These are phyloP conservation scores for Rhinella marina DNA, from an alignment of 2,797 vertebrate genomes.

Conservation along the genomic window DNA sequence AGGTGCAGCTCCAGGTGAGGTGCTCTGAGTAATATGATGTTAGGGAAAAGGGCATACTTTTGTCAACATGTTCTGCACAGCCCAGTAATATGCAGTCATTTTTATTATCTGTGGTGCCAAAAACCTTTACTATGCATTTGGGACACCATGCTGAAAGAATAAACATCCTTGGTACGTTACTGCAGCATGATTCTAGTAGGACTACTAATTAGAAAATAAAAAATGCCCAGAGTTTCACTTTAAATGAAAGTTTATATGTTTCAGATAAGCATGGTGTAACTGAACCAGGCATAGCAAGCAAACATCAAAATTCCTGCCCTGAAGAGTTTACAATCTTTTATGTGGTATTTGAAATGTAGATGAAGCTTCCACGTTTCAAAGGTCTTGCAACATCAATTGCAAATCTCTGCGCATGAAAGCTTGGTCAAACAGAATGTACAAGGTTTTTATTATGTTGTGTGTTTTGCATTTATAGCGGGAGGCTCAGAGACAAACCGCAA, in stretches of 20 bases:
- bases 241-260: not conserved
- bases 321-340: slow-evolving; percentile 32
- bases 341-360: slow-evolving; percentile 47
- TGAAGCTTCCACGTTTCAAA: slow-evolving; percentile 50
- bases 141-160: no score
- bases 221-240: not conserved
- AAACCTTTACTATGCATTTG: not conserved
- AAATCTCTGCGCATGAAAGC: slow-evolving; percentile 39
- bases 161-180: no score
- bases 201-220: not conserved
- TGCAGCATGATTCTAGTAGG: not conserved
- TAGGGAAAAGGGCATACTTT: no score
- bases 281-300: slow-evolving; percentile 14
- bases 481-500: slow-evolving; percentile 55
- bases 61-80: no score
- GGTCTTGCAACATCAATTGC: slow-evolving; percentile 54
- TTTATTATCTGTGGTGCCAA: not conserved
- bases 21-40: no score
- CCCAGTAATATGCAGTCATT: no score
- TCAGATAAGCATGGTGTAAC: not conserved
- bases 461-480: slow-evolving; percentile 65
- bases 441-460: slow-evolving; percentile 56
- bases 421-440: slow-evolving; percentile 21
- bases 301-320: slow-evolving; percentile 37
- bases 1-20: no score